Conservation (phyloP, 2,113 vertebrate species). For the Edolisoma coerulescens region DNA sequence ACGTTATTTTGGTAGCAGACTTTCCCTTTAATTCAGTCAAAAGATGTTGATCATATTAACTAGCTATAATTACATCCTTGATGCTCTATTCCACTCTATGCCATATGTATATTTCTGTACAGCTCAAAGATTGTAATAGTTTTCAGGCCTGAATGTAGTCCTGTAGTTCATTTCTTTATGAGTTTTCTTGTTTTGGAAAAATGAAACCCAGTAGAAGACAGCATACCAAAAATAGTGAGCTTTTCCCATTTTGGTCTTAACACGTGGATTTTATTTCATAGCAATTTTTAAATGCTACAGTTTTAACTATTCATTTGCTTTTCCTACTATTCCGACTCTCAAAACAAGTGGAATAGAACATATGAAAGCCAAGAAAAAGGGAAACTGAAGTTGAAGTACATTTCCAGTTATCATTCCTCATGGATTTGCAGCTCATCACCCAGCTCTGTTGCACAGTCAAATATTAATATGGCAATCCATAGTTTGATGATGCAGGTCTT, state of each 20-base stretch:
- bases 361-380: neutral
- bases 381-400: neutral
- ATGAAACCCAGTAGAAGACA: neutral
- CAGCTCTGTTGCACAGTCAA: neutral
- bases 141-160: neutral
- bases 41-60: neutral
- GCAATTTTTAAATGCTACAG: neutral
- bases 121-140: neutral
- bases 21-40: neutral
- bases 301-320: neutral
- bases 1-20: neutral
- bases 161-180: neutral
- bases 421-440: neutral
- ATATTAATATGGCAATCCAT: neutral
- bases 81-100: neutral
- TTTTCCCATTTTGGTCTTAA: neutral
- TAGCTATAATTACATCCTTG: neutral
- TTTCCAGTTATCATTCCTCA: neutral
- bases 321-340: neutral
- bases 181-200: neutral
- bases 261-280: neutral
- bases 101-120: neutral
- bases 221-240: neutral
- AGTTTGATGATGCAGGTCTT: neutral
- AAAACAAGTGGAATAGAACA: neutral